A percentile compares a stretch with the other conserved stretches of the same genome.
Conservation (phyloP, 2,888 invertebrate species). For the Bimastos eiseni region DNA sequence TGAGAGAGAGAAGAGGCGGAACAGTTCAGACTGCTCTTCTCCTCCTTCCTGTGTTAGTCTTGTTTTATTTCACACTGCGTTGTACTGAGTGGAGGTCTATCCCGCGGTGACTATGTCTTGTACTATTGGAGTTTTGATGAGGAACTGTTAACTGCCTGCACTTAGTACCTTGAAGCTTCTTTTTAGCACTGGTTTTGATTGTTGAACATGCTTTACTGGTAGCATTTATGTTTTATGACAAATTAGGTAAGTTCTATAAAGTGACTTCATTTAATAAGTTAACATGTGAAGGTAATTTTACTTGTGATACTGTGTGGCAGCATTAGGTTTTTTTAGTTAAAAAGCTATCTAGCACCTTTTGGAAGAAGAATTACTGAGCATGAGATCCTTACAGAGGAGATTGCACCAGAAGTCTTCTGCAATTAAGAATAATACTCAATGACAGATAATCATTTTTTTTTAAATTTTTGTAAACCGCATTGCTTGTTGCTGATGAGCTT, state of each 20-base stretch:
- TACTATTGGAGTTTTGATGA: not conserved
- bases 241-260: not conserved
- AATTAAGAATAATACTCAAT: too few species aligned
- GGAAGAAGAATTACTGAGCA: not conserved
- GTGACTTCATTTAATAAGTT: not conserved
- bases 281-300: not conserved
- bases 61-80: not conserved
- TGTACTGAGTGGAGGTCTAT: not conserved
- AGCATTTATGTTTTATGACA: not conserved
- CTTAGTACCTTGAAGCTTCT: too few species aligned
- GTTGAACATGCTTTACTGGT: not conserved
- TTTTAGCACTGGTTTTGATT: not conserved
- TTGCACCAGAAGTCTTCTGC: too few species aligned
- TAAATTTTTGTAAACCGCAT: too few species aligned
- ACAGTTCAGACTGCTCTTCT: slow-evolving; percentile 29
- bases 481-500: too few species aligned
- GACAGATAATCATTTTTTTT: too few species aligned
- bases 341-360: not conserved
- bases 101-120: not conserved
- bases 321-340: not conserved
- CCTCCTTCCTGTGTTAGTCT: slow-evolving; percentile 23
- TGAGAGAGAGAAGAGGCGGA: slow-evolving; percentile 34
- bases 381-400: not conserved
- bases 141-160: not conserved
- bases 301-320: not conserved